Conservation (phyloP, 1,140 invertebrate species). For the Stenopsyche tienmushanensis region DNA sequence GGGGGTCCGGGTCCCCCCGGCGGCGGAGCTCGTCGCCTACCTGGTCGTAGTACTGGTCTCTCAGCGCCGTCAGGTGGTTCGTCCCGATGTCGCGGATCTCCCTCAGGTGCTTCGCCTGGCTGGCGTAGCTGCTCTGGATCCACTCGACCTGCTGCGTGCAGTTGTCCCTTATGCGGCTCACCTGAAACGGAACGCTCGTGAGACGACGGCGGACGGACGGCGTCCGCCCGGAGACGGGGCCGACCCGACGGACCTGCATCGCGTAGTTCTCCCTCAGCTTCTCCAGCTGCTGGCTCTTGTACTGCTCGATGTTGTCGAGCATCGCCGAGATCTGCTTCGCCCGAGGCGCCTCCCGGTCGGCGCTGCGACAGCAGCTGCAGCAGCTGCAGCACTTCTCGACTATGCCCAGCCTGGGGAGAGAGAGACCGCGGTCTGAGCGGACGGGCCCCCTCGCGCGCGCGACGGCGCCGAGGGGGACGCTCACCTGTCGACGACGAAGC, state of each 20-base stretch:
- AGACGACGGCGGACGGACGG: not conserved
- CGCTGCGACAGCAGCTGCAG: conserved; percentile 60
- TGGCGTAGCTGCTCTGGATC: conserved; percentile 87
- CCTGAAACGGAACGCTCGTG: no score
- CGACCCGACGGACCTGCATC: conserved; percentile 83
- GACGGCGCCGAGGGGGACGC: no score
- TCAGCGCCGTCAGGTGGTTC: conserved; percentile 77
- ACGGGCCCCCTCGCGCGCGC: no score
- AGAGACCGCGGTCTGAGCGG: conserved; percentile 22
- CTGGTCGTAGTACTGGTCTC: conserved; percentile 91
- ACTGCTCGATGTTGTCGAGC: conserved; percentile 87
- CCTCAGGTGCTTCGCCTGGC: conserved; percentile 81
- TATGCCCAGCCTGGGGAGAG: conserved; percentile 64
- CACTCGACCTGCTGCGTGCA: conserved; percentile 91
- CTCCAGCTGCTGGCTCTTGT: conserved; percentile 86
- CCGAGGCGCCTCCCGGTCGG: conserved; percentile 68
- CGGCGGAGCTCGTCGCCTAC: no score
- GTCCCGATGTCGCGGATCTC: conserved; percentile 90
- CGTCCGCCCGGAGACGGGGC: not conserved
- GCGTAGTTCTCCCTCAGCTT: conserved; percentile 88
- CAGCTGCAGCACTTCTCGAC: conserved; percentile 65
- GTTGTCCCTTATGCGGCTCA: conserved; percentile 87
- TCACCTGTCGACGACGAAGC: conserved; percentile 71
- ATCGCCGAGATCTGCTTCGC: conserved; percentile 81
- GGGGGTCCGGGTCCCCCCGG: no score